Evolutionary conservation across 2,113 vertebrate species (phyloP).

Genomic region (Guaruba guarouba): DNA sequence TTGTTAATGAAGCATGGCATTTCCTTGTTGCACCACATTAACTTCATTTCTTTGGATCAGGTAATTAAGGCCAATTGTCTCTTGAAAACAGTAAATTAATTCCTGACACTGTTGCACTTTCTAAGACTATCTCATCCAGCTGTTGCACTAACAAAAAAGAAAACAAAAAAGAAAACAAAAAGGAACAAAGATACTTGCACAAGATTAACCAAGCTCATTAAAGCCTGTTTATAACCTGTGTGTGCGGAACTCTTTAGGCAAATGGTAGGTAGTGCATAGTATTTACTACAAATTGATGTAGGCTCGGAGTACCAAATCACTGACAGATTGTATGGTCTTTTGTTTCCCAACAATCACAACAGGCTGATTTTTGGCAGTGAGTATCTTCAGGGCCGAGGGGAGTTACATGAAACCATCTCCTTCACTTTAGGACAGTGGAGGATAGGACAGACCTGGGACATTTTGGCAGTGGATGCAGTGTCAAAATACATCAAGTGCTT

Average conservation of each 20-base stretch:
- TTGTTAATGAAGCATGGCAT: conserved; percentile 13
- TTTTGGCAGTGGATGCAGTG: neutral
- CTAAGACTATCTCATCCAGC: neutral
- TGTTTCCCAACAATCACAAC: neutral
- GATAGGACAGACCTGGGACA: neutral
- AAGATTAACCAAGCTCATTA: neutral
- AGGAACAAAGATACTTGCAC: neutral
- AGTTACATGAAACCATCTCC: neutral
- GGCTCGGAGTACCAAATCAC: neutral
- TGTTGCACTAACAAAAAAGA: neutral
- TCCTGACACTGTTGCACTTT: conserved; percentile 12
- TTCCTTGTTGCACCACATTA: conserved; percentile 41
- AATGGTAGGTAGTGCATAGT: neutral
- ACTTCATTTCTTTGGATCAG: conserved; percentile 13
- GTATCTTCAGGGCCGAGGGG: neutral
- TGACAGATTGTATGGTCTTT: neutral
- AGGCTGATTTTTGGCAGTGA: fast-evolving
- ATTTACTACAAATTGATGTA: neutral
- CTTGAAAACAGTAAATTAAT: conserved; percentile 30
- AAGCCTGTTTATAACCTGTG: neutral
- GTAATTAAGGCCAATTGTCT: conserved; percentile 53
- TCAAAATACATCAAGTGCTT: neutral
- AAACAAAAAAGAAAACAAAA: too few relatives aligned
- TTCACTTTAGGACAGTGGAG: neutral
- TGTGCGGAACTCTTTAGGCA: neutral